Evolutionary conservation across 2,888 invertebrate genomes (phyloP), one percentile per base, ranked within the genome.

Genomic region (Carpatolechia fugitivella): DNA sequence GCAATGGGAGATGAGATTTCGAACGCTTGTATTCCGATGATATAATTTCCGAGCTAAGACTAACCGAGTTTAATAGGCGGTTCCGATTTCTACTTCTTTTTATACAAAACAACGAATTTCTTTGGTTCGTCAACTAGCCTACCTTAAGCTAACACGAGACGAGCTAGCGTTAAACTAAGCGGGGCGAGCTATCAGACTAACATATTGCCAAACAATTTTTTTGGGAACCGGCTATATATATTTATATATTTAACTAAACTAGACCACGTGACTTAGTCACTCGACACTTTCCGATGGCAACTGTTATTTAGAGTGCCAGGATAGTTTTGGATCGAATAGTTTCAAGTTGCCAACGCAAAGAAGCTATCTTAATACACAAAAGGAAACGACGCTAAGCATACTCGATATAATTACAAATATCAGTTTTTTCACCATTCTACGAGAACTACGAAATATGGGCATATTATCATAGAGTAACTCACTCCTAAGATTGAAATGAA

Each of bases 41-140:
- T 35, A 44, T n/a, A n/a, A n/a, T 18, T n/a, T 44, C 40, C 50
- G 44, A 55, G 33, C 52, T 57, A 44, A 58, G 56, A 47, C 55
- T 47, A 46, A 59, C 38, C 24, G 38, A 38, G 35, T 1, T n/a
- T n/a, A 20, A 33, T 33, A 55, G 57, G 53, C 69, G 68, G 68
- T 72, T 65, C 74, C 72, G 68, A 72, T 60, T 38, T 58, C 66
- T 41, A 30, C 36, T 6, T 62, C n/a, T n/a, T 58, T 66, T 66
- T 61, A 61, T 59, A 59, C 59, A 66, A 62, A 63, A 65, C 52
- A 59, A 40, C 50, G 57, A 63, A 68, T 68, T 70, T 76, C 75
- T 77, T 77, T 76, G 76, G 75, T 72, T 65, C 60, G 68, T 65
- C 63, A 65, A 59, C 69, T 70, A 70, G 70, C 67, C 59, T 70